A percentile compares a stretch with the other conserved stretches of the same genome.
phyloP scores from a whole-genome alignment of 2,888 invertebrate genomes.

The Eledona agricola region DNA sequence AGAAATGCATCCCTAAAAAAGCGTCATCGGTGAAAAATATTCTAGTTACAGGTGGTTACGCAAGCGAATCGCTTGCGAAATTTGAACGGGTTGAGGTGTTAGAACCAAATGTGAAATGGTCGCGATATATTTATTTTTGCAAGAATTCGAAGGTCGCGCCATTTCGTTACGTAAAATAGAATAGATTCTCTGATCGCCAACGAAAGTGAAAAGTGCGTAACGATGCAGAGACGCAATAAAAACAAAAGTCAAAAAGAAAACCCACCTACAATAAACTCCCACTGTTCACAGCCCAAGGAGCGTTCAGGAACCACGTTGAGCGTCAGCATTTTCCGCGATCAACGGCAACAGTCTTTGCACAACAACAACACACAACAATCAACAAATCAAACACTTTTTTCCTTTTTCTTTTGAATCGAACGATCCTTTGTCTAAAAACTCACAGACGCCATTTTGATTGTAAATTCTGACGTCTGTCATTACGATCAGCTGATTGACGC shows the following conservation, averaged over 20 bases:
- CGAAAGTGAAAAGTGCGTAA: not conserved
- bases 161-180: slow-evolving; percentile 13
- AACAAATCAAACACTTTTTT: slow-evolving; percentile 31
- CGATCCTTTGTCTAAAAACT: slow-evolving; percentile 34
- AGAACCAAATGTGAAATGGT: no score
- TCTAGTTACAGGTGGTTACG: not conserved
- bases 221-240: slow-evolving; percentile 18
- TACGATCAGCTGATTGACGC: slow-evolving; percentile 58
- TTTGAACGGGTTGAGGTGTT: not conserved
- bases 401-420: slow-evolving; percentile 23
- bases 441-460: slow-evolving; percentile 56
- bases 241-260: slow-evolving; percentile 46
- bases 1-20: slow-evolving; percentile 95
- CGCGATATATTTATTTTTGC: slow-evolving; percentile 4
- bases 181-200: not conserved
- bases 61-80: not conserved
- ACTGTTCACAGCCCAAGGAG: slow-evolving; percentile 95
- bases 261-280: slow-evolving; percentile 97
- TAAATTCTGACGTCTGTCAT: slow-evolving; percentile 53
- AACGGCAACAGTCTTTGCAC: slow-evolving; percentile 28
- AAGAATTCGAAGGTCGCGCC: slow-evolving; percentile 17
- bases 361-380: slow-evolving; percentile 32
- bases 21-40: slow-evolving; percentile 14
- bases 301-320: slow-evolving; percentile 96
- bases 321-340: slow-evolving; percentile 81